Conservation (phyloP, 2,797 vertebrate species). For the Phataginus tricuspis region DNA sequence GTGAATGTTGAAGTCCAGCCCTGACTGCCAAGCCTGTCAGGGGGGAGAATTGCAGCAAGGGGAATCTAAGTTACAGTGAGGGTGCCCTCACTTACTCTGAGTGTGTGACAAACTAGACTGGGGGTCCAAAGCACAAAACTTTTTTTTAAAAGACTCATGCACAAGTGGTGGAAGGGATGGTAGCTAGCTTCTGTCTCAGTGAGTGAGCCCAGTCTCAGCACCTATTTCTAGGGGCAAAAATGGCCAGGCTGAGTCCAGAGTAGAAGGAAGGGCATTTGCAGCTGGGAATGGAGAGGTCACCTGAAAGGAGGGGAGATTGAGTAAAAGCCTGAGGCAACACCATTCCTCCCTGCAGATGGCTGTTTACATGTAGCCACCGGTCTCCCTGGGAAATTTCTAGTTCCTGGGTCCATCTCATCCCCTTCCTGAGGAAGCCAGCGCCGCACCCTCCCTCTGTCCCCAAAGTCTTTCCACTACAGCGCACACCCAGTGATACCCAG, state of each 20-base stretch:
- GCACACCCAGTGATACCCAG: not conserved
- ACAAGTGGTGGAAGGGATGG: not conserved
- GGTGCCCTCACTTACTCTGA: not conserved
- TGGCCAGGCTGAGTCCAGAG: not conserved
- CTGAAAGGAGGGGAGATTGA: not conserved
- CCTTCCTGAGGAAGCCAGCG: not conserved
- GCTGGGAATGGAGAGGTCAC: not conserved
- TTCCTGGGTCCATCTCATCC: not conserved
- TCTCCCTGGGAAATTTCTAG: not conserved
- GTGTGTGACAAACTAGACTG: not conserved
- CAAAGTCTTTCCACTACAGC: not conserved
- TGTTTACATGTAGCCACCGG: not conserved
- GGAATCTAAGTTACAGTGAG: not conserved
- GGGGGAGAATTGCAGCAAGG: not conserved
- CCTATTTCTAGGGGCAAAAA: not conserved
- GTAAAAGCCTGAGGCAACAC: not conserved
- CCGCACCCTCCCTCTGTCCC: too few relatives aligned
- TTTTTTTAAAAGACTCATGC: not conserved
- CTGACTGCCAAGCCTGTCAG: not conserved
- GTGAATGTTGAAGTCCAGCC: not conserved
- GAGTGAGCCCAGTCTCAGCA: not conserved
- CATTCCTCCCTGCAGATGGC: not conserved
- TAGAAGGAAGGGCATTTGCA: not conserved
- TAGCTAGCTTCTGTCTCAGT: not conserved
- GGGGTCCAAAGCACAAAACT: not conserved